Evolutionary conservation across 2,888 invertebrate genomes (phyloP).

Genomic region (Sphaeridia pumilis): DNA sequence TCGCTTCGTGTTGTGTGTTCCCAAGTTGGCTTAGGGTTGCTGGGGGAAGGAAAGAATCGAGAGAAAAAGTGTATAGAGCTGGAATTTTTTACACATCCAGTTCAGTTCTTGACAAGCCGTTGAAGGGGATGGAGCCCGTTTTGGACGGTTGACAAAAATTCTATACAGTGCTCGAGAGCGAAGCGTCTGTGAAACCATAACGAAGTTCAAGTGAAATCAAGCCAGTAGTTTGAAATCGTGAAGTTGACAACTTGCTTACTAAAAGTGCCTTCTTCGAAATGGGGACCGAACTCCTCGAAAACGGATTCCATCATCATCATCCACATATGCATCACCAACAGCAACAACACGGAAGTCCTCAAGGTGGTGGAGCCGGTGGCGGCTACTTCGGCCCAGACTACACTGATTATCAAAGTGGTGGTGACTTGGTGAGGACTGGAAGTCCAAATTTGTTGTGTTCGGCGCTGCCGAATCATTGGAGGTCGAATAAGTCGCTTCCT

Average conservation of each 20-base stretch:
- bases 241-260: background rate
- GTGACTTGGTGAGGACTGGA: constrained; percentile 79
- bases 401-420: constrained; percentile 40
- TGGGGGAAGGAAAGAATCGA: background rate
- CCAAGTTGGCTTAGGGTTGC: no score
- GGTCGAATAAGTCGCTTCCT: constrained; percentile 94
- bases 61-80: no score
- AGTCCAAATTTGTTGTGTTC: constrained; percentile 94
- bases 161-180: no score
- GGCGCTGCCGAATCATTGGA: constrained; percentile 86
- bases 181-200: background rate
- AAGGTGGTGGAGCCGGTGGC: constrained; percentile 13
- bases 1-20: no score
- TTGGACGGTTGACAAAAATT: no score
- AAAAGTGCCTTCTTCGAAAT: constrained; percentile 12
- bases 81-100: constrained; percentile 14
- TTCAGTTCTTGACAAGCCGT: constrained; percentile 33
- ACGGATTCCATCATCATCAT: constrained; percentile 19
- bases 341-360: constrained; percentile 19
- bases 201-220: background rate
- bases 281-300: constrained; percentile 32
- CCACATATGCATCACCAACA: constrained; percentile 21
- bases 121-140: constrained; percentile 20
- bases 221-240: background rate
- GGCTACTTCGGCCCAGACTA: constrained; percentile 33